Evolutionary conservation across 2,113 vertebrate species (phyloP).

Genomic region (Anolis sagrei): DNA sequence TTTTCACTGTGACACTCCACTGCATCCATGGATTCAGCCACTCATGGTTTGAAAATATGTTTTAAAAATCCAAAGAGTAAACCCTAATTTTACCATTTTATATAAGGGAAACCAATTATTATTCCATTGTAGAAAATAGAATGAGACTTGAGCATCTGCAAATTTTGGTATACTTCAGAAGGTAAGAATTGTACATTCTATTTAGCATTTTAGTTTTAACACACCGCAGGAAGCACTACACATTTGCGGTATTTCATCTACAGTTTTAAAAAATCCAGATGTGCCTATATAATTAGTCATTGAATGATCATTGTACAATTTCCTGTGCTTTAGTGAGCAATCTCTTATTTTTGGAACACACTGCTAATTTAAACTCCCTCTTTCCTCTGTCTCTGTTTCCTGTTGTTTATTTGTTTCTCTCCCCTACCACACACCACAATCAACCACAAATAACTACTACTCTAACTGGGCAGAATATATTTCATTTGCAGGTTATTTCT

Average conservation of each 20-base stretch:
- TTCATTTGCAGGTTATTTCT: neutral
- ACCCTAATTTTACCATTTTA: too few relatives aligned
- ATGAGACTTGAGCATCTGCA: too few relatives aligned
- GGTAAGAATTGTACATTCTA: neutral
- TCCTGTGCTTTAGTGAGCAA: slow-evolving; percentile 6
- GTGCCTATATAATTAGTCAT: neutral
- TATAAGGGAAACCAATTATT: too few relatives aligned
- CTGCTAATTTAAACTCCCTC: neutral
- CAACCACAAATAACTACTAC: neutral
- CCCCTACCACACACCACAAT: neutral
- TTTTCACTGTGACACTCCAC: too few relatives aligned
- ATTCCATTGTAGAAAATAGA: too few relatives aligned
- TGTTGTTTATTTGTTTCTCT: neutral
- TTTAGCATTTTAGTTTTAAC: neutral
- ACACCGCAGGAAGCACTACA: neutral
- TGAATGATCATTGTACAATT: neutral
- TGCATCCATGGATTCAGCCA: too few relatives aligned
- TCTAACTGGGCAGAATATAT: neutral
- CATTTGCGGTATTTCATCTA: neutral
- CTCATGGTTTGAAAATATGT: too few relatives aligned
- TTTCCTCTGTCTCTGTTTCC: neutral
- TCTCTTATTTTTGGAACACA: slow-evolving; percentile 1
- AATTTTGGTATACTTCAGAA: neutral
- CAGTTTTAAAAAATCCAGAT: slow-evolving; percentile 7
- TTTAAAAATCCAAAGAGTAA: too few relatives aligned